A percentile compares a stretch with the other conserved stretches of the same genome.
Conservation (phyloP, 2,888 invertebrate genomes). For the Syrista parreyssii region DNA sequence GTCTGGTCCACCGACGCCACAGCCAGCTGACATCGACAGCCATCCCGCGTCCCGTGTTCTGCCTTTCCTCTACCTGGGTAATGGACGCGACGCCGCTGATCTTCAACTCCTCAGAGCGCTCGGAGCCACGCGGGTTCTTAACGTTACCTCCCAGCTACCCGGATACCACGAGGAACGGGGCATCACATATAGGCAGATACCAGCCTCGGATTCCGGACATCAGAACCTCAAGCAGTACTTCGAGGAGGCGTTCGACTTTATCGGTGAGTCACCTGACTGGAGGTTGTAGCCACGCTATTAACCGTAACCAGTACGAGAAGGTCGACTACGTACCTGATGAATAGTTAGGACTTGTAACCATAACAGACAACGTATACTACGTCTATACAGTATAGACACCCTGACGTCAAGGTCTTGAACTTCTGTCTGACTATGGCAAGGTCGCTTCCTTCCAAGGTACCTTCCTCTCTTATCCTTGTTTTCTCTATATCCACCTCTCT, state of each 20-base stretch:
- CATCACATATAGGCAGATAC: constrained; percentile 80
- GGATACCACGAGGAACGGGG: constrained; percentile 77
- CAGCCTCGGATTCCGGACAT: constrained; percentile 84
- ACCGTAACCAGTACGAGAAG: background rate
- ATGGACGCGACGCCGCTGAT: constrained; percentile 83
- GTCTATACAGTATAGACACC: background rate
- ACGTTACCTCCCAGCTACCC: constrained; percentile 83
- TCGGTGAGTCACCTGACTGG: constrained; percentile 72
- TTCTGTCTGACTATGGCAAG: background rate
- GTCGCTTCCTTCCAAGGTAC: background rate
- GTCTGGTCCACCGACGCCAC: constrained; percentile 52
- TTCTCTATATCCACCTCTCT: background rate
- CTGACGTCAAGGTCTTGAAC: background rate
- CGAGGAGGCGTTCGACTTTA: constrained; percentile 87
- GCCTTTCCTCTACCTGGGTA: constrained; percentile 85
- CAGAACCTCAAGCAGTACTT: constrained; percentile 91
- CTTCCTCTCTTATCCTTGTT: background rate
- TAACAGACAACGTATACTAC: background rate
- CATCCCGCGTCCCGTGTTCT: constrained; percentile 83
- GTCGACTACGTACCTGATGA: background rate
- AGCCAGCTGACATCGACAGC: constrained; percentile 74
- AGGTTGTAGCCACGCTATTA: background rate
- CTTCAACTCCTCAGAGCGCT: constrained; percentile 73
- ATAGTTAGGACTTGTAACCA: background rate
- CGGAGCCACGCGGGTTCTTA: constrained; percentile 82